These are phyloP conservation scores for Dione juno DNA, from an alignment of 2,888 invertebrate species.

Conservation along the genomic window DNA sequence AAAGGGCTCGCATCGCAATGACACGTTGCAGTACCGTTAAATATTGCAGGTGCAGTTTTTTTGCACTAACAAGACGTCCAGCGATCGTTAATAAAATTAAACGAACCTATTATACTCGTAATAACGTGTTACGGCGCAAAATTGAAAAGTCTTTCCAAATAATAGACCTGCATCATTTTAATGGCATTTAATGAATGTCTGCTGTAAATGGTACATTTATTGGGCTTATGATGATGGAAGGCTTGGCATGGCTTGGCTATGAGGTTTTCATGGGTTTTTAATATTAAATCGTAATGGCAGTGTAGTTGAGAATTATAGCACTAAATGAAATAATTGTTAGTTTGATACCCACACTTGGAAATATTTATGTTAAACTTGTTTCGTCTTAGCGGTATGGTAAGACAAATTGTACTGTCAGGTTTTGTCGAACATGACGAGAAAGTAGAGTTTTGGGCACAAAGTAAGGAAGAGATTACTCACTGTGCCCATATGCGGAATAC, in stretches of 20 bases:
- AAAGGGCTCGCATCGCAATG: not conserved
- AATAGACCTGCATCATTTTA: conserved; percentile 8
- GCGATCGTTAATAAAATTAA: conserved; percentile 19
- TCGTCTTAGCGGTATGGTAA: not conserved
- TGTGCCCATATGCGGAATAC: too few species aligned
- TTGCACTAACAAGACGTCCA: conserved; percentile 21
- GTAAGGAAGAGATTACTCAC: too few species aligned
- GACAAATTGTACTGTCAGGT: too few species aligned
- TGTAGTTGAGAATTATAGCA: not conserved
- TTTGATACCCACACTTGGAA: not conserved
- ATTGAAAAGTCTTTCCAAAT: conserved; percentile 18
- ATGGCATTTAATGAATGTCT: conserved; percentile 12
- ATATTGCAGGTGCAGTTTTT: conserved; percentile 12
- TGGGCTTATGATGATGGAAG: not conserved
- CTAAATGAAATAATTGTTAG: not conserved
- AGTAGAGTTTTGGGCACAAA: too few species aligned
- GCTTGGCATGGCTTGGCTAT: not conserved
- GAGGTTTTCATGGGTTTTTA: conserved; percentile 7
- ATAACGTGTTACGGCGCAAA: conserved; percentile 9
- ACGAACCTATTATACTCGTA: not conserved
- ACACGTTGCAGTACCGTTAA: conserved; percentile 6
- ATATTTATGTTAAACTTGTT: not conserved
- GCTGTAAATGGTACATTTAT: not conserved
- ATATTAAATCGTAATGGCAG: not conserved
- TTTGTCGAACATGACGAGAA: too few species aligned